These are phyloP conservation scores for Caenorhabditis inopinata DNA, from an alignment of 1,140 invertebrate genomes.

Conservation along the genomic window DNA sequence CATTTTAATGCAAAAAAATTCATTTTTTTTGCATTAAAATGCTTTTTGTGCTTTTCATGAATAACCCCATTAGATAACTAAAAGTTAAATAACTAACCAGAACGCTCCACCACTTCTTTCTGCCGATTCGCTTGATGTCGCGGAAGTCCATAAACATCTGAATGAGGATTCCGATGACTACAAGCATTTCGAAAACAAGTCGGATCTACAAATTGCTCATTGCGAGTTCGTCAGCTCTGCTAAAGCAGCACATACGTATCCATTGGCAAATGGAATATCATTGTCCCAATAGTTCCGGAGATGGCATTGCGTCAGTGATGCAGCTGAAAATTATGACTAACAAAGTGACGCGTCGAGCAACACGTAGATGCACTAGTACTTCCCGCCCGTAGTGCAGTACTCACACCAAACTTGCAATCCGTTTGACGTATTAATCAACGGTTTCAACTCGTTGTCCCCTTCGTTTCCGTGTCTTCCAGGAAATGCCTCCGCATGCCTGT, in stretches of 20 bases:
- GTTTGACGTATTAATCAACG: not conserved
- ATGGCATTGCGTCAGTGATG: slow-evolving; percentile 28
- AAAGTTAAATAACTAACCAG: slow-evolving; percentile 25
- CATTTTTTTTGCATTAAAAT: too few species aligned
- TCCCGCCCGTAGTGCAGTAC: not conserved
- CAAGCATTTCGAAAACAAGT: slow-evolving; percentile 37
- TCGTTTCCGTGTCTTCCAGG: not conserved
- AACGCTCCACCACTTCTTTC: slow-evolving; percentile 43
- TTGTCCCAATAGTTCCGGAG: slow-evolving; percentile 33
- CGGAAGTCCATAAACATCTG: slow-evolving; percentile 52
- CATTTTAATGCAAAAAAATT: too few species aligned
- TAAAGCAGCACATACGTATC: slow-evolving; percentile 15
- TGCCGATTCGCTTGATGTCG: slow-evolving; percentile 59
- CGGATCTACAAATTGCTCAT: slow-evolving; percentile 43
- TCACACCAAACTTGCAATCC: not conserved
- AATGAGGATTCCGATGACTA: slow-evolving; percentile 42
- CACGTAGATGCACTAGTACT: too few species aligned
- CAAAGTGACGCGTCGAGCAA: too few species aligned
- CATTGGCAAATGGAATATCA: not conserved
- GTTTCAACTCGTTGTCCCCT: not conserved
- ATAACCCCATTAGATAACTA: too few species aligned
- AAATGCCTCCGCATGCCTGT: not conserved
- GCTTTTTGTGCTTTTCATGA: too few species aligned
- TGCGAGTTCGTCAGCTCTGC: not conserved
- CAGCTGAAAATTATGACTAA: not conserved